Conservation (phyloP, 2,888 invertebrate species). For the Drosophila kambysellisi region DNA sequence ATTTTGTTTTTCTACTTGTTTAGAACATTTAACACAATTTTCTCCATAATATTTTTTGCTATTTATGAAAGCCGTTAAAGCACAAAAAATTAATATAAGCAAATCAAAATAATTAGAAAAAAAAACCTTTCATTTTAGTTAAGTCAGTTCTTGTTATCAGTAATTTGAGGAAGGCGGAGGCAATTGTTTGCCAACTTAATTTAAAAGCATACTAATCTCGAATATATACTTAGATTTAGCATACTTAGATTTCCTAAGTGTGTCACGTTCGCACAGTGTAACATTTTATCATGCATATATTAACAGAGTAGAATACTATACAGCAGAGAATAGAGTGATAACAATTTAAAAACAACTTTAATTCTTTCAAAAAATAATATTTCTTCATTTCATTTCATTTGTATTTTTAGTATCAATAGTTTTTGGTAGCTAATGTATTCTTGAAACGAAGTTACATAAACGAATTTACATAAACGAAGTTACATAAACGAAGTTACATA, state of each 20-base stretch:
- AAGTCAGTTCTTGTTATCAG: not conserved
- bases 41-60: not conserved
- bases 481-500: no score
- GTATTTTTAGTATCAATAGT: not conserved
- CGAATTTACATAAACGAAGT: no score
- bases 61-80: not conserved
- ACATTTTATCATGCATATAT: not conserved
- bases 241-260: not conserved
- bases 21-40: not conserved
- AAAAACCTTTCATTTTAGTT: not conserved
- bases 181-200: not conserved
- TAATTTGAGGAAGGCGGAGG: not conserved
- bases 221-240: no score
- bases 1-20: no score
- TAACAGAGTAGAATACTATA: no score
- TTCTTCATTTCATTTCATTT: not conserved
- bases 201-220: not conserved
- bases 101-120: not conserved
- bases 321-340: no score
- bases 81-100: not conserved
- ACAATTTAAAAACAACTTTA: not conserved
- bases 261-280: no score
- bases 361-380: not conserved
- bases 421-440: no score
- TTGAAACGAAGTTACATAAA: no score